Evolutionary conservation across 2,888 invertebrate genomes (phyloP), one percentile per base, ranked within the genome.

Genomic region (Timema cristinae): DNA sequence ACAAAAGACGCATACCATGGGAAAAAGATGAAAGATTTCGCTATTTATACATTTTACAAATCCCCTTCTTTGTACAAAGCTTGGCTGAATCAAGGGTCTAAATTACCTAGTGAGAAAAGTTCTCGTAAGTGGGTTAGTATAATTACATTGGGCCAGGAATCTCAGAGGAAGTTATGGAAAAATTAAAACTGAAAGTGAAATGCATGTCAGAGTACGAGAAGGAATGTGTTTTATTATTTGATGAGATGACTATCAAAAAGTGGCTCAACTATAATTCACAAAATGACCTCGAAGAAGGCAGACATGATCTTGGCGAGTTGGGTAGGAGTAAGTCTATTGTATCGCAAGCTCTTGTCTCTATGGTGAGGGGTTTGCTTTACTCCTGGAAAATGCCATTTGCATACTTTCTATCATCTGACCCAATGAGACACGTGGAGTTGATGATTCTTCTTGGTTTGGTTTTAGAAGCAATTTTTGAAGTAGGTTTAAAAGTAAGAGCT

Each of bases 31-130:
- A 79, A 73, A 78, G 77, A 74, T 68, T 74, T 77, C 68, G 77
- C 78, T 56, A 50, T 79, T 10, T 73, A 75, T 15, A 67, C 79
- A 54, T 79, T 74, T 76, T 77, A 79, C 68, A 77, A 77, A 75
- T 79, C 79, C 5, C 79, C 79, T 7, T 71, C 76, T 48, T 73
- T 76, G 6, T 80, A 79, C 70, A 73, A 69, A 59, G 48, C 63
- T 15, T 77, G 74, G 73, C 69, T 78, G 15, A 50, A 75, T 47
- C 75, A 76, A 70, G 67, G 75, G 50, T 75, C 79, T 67, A 69
- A 73, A 49, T 73, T 79, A 59, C 79, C 79, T 15, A 77, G 76
- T 52, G 74, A 75, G 32, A 73, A 74, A 69, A 74, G 77, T 49
- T 74, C 79, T 47, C 73, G 74, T 32, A 67, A 59, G 56, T 79